phyloP scores from a whole-genome alignment of 1,140 invertebrate genomes.

The Bradysia coprophila region DNA sequence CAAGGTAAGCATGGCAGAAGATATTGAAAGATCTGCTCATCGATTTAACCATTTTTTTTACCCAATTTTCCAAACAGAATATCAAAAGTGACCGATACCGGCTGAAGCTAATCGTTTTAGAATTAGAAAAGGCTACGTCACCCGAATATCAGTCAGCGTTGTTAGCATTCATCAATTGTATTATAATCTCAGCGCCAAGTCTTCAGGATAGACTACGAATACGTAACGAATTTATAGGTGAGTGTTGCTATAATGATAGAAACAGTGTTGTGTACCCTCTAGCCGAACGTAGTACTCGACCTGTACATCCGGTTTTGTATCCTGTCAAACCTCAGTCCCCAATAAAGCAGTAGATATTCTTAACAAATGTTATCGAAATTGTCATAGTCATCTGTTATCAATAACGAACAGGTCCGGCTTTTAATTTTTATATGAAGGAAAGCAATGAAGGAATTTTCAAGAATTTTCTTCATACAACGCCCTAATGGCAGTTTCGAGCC shows the following conservation, averaged over 20 bases:
- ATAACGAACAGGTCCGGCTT: too few relatives aligned
- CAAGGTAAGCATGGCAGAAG: slow-evolving; percentile 37
- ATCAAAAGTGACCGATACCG: slow-evolving; percentile 70
- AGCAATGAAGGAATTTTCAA: too few relatives aligned
- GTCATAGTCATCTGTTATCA: too few relatives aligned
- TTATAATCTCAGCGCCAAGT: slow-evolving; percentile 78
- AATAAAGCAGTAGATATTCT: too few relatives aligned
- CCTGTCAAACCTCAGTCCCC: too few relatives aligned
- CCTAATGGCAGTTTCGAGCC: too few relatives aligned
- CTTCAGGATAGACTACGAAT: slow-evolving; percentile 71
- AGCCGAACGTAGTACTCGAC: too few relatives aligned
- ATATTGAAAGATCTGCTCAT: neutral
- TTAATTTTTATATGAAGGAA: too few relatives aligned
- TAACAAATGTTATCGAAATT: too few relatives aligned
- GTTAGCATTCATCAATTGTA: slow-evolving; percentile 86
- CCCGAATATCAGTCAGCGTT: slow-evolving; percentile 80
- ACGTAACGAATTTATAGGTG: slow-evolving; percentile 88
- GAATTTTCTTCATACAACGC: too few relatives aligned
- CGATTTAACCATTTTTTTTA: neutral
- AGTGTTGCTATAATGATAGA: slow-evolving; percentile 15
- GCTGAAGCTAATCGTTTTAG: slow-evolving; percentile 68
- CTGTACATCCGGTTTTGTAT: too few relatives aligned
- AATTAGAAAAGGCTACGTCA: slow-evolving; percentile 57
- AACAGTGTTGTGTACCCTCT: too few relatives aligned
- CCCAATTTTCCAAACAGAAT: slow-evolving; percentile 30